Base-by-base conservation (phyloP, 2,113 vertebrate genomes). In the Hemiscyllium ocellatum region DNA sequence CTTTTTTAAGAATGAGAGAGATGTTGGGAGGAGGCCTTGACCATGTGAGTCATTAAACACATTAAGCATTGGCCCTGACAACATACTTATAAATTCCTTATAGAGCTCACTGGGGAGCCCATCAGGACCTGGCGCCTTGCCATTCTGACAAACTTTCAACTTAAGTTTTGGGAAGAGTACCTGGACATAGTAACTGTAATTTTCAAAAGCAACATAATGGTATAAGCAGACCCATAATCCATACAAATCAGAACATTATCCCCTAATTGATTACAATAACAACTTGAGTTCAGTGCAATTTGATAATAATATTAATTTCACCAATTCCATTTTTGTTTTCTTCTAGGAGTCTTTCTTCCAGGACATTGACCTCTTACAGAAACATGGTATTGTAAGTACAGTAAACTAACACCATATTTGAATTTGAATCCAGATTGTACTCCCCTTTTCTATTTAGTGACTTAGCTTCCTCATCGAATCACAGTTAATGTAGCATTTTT, bases 331-430 rank as follows among this genome's bases (percentile, higher is more conserved):
- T 85, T 10, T 91, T 94, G 42, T 47, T 90, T 61, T 96, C 22
- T 83, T 96, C 96, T 96, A 99, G 99, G 99, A 99, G 96, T 98
- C 98, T 3, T 98, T 99, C 97, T 99, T 99, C 97, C 99, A 99
- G 97, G 99, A 99, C 96, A 99, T 99, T 72, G 99, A 99, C 96
- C 98, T 99, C 50, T 97, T 99, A 80, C 99, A 99, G 97, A 99
- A 99, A 96, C 98, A 99, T 94, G 99, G 99, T 95, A 99, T 99
- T 97, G 99, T 99, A 97, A 99, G 99, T 98, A 97, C 96, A 47
- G 37, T 93, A 93, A 95, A 96, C 70, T 80, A 26, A 96, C n/a
- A 96, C 86, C 52, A 66, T 33, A 10, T 47, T 47, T 95, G 96
- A 56, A 94, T 69, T 72, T 47, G 78, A 3, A 78, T 76, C 96